Evolutionary conservation across 2,797 vertebrate genomes (phyloP).

Genomic region (Clarias laeviceps): DNA sequence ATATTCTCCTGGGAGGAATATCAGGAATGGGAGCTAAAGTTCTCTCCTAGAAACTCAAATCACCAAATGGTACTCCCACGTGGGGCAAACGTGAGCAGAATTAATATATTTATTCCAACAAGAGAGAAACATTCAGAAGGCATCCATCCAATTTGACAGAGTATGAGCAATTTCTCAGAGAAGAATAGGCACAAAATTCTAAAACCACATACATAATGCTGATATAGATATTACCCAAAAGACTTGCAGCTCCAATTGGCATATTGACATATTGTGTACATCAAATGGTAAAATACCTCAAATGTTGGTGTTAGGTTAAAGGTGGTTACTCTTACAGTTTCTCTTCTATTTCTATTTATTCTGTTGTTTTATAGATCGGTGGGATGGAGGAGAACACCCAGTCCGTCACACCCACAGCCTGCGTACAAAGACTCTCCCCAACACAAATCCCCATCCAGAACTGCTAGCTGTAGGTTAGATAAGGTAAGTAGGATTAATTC

Average conservation of each 20-base stretch:
- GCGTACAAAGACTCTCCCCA: constrained; percentile 65
- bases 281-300: background rate
- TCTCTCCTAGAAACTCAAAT: too few relatives aligned
- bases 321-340: background rate
- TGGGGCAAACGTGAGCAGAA: too few relatives aligned
- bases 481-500: constrained; percentile 37
- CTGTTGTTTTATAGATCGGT: constrained; percentile 79
- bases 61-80: too few relatives aligned
- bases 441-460: constrained; percentile 70
- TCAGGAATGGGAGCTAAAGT: too few relatives aligned
- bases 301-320: too few relatives aligned
- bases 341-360: constrained; percentile 16
- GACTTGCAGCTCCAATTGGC: background rate
- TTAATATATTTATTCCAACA: too few relatives aligned
- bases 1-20: too few relatives aligned
- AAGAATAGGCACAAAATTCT: background rate
- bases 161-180: background rate
- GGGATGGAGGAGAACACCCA: constrained; percentile 70
- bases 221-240: background rate
- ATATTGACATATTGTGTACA: background rate
- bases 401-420: constrained; percentile 62
- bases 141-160: background rate
- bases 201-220: too few relatives aligned
- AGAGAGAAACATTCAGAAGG: too few relatives aligned
- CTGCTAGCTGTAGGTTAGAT: constrained; percentile 46